Evolutionary conservation across 2,888 invertebrate species (phyloP).

Genomic region (Dryococelus australis): DNA sequence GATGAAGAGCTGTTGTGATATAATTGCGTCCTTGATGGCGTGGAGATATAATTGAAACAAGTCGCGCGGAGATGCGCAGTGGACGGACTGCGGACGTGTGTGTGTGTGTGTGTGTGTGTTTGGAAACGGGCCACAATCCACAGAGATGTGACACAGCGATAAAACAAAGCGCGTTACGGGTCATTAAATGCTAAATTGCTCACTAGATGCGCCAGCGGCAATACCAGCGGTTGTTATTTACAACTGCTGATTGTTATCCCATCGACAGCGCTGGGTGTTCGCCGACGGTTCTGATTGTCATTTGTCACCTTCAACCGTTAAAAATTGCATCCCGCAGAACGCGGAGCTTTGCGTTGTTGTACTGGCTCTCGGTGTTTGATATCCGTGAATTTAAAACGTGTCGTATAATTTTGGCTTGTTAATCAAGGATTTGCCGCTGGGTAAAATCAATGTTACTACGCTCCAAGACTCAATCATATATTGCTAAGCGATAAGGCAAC

Average conservation of each 20-base stretch:
- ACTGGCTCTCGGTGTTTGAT: neutral
- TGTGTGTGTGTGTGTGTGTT: neutral
- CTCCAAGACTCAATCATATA: too few species aligned
- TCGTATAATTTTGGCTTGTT: too few species aligned
- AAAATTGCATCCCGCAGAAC: neutral
- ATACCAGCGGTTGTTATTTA: neutral
- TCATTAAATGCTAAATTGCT: neutral
- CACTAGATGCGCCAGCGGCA: neutral
- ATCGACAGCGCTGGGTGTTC: constrained; percentile 1
- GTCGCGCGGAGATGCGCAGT: neutral
- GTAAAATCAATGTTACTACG: too few species aligned
- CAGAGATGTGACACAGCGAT: neutral
- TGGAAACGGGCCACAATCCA: neutral
- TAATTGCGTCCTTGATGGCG: neutral
- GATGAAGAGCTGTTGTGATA: neutral
- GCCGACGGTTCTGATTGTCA: constrained; percentile 1
- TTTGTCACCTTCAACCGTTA: neutral
- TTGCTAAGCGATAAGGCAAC: too few species aligned
- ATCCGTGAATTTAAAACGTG: neutral
- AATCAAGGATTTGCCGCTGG: too few species aligned
- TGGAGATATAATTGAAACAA: neutral
- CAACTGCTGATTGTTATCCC: neutral
- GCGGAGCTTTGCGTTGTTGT: neutral
- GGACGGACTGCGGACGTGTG: too few species aligned
- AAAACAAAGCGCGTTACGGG: neutral